Evolutionary conservation across 2,113 vertebrate genomes (phyloP).

Genomic region (Pipa parva): DNA sequence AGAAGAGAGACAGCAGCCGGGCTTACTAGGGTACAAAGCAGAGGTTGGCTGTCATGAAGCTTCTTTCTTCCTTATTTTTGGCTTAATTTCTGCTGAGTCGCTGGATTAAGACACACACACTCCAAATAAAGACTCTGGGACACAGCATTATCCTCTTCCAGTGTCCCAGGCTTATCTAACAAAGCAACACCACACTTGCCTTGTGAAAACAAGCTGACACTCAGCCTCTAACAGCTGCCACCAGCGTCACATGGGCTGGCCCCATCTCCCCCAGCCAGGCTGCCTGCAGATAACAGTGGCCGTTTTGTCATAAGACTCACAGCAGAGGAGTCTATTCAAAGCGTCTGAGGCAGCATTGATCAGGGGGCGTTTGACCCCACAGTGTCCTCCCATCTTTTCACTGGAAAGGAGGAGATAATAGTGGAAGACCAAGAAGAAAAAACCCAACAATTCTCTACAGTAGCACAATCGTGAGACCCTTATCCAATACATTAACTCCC

Average conservation of each 20-base stretch:
- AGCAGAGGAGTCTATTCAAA: constrained; percentile 33
- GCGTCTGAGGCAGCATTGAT: constrained; percentile 45
- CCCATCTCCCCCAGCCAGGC: constrained; percentile 60
- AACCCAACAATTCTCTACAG: neutral
- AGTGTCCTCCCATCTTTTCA: constrained; percentile 12
- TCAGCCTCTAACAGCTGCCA: constrained; percentile 72
- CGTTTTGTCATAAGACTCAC: constrained; percentile 48
- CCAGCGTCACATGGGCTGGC: constrained; percentile 55
- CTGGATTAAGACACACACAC: constrained; percentile 38
- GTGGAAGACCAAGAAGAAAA: neutral
- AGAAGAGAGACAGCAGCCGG: accelerated
- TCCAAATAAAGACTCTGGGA: constrained; percentile 45
- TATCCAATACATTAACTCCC: too few species aligned
- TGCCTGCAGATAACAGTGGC: constrained; percentile 60
- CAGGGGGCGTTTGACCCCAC: constrained; percentile 61
- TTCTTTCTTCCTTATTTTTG: constrained; percentile 23
- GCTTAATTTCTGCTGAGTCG: constrained; percentile 60
- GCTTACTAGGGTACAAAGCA: constrained; percentile 42
- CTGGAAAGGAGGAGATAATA: neutral
- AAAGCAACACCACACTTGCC: constrained; percentile 65
- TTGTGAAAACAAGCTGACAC: constrained; percentile 59
- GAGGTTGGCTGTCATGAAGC: constrained; percentile 49
- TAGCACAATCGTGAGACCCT: too few species aligned
- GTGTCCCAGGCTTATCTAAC: constrained; percentile 67
- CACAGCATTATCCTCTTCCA: constrained; percentile 65